A percentile compares a stretch with the other conserved stretches of the same genome.
Conservation (phyloP, 2,113 vertebrate genomes). For the Nansenia antarctica region DNA sequence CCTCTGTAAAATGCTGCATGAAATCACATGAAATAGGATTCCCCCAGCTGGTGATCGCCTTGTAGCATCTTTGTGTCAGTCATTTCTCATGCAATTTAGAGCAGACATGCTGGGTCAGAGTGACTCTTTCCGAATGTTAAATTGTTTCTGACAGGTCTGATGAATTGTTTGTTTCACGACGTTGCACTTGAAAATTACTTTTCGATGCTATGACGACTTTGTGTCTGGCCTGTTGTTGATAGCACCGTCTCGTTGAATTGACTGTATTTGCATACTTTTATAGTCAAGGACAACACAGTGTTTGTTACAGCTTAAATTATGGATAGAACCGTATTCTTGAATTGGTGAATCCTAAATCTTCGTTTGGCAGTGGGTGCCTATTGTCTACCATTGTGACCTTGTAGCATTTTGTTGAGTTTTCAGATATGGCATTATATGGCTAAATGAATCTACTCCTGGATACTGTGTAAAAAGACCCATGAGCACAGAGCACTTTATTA, state of each 20-base stretch:
- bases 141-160: neutral
- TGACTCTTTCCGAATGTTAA: neutral
- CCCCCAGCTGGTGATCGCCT: too few species aligned
- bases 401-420: neutral
- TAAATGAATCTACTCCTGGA: too few species aligned
- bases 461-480: too few species aligned
- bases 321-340: neutral
- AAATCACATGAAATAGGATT: too few species aligned
- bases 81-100: neutral
- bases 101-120: neutral
- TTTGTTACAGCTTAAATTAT: constrained; percentile 7
- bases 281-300: constrained; percentile 2
- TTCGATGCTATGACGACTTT: constrained; percentile 1
- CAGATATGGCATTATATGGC: too few species aligned
- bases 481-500: too few species aligned
- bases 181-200: neutral
- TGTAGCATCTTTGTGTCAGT: too few species aligned
- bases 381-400: neutral
- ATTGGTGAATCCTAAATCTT: constrained; percentile 4
- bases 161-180: neutral
- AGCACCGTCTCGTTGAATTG: neutral
- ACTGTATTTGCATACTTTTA: constrained; percentile 15
- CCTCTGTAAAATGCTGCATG: too few species aligned
- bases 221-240: neutral
- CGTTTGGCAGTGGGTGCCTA: neutral